phyloP scores from a whole-genome alignment of 2,888 invertebrate species.

The Pristionchus entomophagus region DNA sequence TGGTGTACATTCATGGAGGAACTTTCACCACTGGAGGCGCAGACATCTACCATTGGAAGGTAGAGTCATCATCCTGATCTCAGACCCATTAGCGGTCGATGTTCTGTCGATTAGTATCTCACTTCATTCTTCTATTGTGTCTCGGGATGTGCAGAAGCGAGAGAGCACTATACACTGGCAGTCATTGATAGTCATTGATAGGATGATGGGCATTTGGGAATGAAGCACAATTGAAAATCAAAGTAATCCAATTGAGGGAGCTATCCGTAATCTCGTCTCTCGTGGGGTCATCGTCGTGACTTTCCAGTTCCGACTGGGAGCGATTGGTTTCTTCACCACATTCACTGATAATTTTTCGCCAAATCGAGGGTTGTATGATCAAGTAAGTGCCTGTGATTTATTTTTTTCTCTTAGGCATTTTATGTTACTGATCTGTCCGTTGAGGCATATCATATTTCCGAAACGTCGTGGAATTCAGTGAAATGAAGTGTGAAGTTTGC shows the following conservation, averaged over 20 bases:
- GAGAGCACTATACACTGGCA: no score
- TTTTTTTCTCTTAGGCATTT: no score
- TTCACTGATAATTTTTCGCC: neutral
- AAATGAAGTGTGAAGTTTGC: no score
- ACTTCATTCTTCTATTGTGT: neutral
- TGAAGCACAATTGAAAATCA: no score
- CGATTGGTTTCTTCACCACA: constrained; percentile 19
- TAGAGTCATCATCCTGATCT: no score
- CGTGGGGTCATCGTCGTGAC: constrained; percentile 19
- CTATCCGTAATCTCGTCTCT: constrained; percentile 20
- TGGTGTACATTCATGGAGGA: constrained; percentile 40
- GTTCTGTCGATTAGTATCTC: no score
- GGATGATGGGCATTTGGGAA: no score
- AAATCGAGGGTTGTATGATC: constrained; percentile 17
- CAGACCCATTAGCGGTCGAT: no score
- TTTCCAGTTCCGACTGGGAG: constrained; percentile 9
- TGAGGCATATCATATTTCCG: neutral
- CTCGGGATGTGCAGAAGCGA: no score
- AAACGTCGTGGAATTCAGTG: neutral
- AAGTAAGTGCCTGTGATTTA: neutral
- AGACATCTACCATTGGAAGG: constrained; percentile 22
- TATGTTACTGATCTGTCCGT: neutral
- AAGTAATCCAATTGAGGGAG: constrained; percentile 27
- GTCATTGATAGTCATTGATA: no score
- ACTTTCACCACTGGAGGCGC: constrained; percentile 25